Evolutionary conservation across 2,113 vertebrate genomes (phyloP).

Genomic region (Rissa tridactyla): DNA sequence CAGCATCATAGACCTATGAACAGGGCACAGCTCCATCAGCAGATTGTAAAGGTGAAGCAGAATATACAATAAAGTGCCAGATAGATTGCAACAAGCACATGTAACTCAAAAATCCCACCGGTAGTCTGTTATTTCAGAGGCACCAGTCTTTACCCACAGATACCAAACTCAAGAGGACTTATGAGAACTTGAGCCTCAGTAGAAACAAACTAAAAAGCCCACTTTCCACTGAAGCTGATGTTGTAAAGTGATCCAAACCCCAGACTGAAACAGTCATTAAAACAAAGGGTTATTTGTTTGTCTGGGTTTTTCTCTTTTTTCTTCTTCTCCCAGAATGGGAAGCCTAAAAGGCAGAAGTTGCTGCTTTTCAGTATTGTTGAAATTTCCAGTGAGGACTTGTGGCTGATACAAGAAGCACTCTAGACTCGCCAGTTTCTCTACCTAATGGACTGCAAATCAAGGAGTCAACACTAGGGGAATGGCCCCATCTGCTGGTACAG

Average conservation of each 20-base stretch:
- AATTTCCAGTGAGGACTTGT: neutral
- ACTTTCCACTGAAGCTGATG: neutral
- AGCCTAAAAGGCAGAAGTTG: neutral
- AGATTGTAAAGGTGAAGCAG: no score
- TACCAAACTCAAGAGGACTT: neutral
- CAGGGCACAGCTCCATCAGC: neutral
- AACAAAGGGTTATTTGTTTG: neutral
- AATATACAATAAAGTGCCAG: rapidly evolving
- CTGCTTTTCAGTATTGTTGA: neutral
- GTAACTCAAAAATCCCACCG: neutral
- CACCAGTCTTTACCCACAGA: neutral
- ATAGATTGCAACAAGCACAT: neutral
- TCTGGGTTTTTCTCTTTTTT: neutral
- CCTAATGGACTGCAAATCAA: neutral
- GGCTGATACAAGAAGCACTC: neutral
- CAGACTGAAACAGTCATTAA: neutral
- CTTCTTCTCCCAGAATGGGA: neutral
- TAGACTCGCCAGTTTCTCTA: neutral
- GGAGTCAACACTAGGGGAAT: neutral
- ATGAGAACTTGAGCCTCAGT: neutral
- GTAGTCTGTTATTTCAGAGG: neutral
- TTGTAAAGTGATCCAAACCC: neutral
- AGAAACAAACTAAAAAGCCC: neutral
- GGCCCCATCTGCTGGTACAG: constrained; percentile 54
- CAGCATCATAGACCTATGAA: neutral